Percentiles rank a stretch among this genome's conserved stretches.
Evolutionary conservation across 2,113 vertebrate species (phyloP).

Genomic region (Myrmecobius fasciatus): DNA sequence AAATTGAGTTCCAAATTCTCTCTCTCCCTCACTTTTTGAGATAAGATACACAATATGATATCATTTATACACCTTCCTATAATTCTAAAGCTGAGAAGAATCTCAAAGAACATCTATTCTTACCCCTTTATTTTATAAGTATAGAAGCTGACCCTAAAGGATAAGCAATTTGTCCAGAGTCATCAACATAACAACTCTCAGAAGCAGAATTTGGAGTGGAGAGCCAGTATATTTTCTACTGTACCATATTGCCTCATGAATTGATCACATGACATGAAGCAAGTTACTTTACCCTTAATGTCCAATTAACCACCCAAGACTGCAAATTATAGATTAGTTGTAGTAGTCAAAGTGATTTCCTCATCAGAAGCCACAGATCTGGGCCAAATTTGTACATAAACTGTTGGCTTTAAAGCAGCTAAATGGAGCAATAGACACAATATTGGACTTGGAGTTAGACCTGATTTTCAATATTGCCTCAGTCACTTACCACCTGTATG

Average conservation of each 20-base stretch:
- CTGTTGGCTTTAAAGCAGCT: not conserved
- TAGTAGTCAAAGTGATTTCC: not conserved
- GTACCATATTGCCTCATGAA: not conserved
- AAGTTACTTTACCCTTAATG: not conserved
- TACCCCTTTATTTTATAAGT: not conserved
- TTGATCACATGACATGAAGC: not conserved
- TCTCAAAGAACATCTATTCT: not conserved
- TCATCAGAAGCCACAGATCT: not conserved
- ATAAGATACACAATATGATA: not conserved
- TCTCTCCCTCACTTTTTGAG: not conserved
- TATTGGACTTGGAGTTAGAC: not conserved
- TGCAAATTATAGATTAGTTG: not conserved
- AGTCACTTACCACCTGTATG: not conserved
- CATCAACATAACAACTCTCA: not conserved
- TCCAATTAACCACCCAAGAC: not conserved
- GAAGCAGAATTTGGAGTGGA: not conserved
- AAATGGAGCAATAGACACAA: not conserved
- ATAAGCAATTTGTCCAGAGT: not conserved
- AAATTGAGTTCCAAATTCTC: not conserved
- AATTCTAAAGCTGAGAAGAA: not conserved
- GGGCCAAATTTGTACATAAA: not conserved
- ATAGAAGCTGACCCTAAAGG: not conserved
- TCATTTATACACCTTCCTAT: not conserved
- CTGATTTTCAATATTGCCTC: not conserved
- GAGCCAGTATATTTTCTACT: not conserved